These are phyloP conservation scores for Emydoidea blandingii DNA, from an alignment of 2,797 vertebrate species.

Conservation along the genomic window DNA sequence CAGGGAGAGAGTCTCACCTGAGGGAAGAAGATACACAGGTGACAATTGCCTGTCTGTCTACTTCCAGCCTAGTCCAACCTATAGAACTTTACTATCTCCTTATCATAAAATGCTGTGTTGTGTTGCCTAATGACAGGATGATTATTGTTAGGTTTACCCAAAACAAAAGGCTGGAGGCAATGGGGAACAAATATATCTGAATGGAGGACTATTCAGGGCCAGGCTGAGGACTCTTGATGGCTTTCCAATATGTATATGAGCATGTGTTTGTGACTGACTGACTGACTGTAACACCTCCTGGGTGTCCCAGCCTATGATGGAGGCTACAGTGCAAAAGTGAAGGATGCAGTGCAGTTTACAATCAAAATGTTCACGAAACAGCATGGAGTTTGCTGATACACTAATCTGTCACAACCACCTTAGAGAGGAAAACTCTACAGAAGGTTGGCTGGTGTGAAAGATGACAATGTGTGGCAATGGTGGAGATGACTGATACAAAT, in stretches of 20 bases:
- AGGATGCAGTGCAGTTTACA: neutral
- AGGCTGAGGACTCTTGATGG: fast-evolving
- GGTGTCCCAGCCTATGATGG: neutral
- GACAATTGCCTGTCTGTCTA: neutral
- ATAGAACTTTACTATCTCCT: neutral
- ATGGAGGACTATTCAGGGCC: neutral
- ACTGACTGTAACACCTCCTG: neutral
- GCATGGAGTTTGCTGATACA: neutral
- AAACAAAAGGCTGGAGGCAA: too few species aligned
- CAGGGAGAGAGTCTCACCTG: neutral
- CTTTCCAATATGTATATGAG: neutral
- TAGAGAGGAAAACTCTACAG: neutral
- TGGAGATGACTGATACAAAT: neutral
- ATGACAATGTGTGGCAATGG: too few species aligned
- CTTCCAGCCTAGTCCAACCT: neutral
- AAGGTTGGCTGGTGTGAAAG: too few species aligned
- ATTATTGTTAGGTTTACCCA: neutral
- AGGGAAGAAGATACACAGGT: neutral
- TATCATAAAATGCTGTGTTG: neutral
- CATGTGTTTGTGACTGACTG: too few species aligned
- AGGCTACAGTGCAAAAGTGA: neutral
- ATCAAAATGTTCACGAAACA: neutral
- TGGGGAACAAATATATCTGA: neutral
- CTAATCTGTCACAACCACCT: neutral
- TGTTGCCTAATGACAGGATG: neutral